These are phyloP conservation scores for Trichonephila clavipes DNA, from an alignment of 1,140 invertebrate genomes.

Conservation along the genomic window DNA sequence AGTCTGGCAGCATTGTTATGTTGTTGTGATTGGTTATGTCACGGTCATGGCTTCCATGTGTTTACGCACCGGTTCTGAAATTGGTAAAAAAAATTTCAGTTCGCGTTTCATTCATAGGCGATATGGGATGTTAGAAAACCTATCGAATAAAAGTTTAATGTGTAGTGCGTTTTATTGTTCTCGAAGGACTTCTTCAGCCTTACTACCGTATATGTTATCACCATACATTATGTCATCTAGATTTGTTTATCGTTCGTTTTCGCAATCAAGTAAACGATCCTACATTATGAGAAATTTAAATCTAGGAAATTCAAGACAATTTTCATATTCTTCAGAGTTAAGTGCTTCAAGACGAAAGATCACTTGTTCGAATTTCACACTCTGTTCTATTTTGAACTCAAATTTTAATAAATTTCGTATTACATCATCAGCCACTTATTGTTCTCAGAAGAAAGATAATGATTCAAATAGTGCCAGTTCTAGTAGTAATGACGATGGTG, in stretches of 20 bases:
- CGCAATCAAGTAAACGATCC: not conserved
- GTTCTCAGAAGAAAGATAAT: constrained; percentile 60
- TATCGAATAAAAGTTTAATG: not conserved
- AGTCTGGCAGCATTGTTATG: no score
- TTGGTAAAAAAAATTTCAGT: not conserved
- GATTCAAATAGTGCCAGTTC: constrained; percentile 29
- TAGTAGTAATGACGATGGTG: constrained; percentile 16
- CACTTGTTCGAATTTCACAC: not conserved
- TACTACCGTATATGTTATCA: not conserved
- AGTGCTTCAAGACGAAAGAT: not conserved
- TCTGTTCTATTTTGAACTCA: not conserved
- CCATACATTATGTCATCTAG: not conserved
- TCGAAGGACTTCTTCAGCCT: not conserved
- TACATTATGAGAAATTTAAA: not conserved
- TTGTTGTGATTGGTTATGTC: no score
- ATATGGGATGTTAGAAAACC: not conserved
- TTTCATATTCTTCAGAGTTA: not conserved
- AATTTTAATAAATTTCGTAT: not conserved
- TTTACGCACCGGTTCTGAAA: not conserved
- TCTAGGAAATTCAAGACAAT: not conserved
- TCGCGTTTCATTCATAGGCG: not conserved
- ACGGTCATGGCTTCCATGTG: no score
- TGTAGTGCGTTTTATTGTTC: not conserved
- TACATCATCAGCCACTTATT: not conserved
- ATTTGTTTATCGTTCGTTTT: not conserved